These are phyloP conservation scores for Andinoacara biseriatus DNA, from an alignment of 2,113 vertebrate genomes.

Conservation along the genomic window DNA sequence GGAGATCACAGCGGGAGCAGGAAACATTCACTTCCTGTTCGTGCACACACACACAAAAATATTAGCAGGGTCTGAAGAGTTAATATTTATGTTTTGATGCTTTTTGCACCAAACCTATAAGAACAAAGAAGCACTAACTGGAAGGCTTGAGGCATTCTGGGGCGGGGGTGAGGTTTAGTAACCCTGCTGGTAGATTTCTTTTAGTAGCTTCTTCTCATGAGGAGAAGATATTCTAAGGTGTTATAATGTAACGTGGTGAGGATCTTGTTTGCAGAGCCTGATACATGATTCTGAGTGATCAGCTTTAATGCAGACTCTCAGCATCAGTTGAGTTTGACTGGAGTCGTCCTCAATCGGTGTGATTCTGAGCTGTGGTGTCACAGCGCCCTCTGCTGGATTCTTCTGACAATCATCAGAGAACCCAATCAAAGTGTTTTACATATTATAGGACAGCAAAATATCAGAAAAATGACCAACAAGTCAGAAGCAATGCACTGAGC, in stretches of 20 bases:
- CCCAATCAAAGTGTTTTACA: not conserved
- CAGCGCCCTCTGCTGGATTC: constrained; percentile 29
- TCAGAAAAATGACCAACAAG: not conserved
- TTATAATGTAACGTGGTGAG: too few species aligned
- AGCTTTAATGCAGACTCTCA: too few species aligned
- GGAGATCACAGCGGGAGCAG: not conserved
- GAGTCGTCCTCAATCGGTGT: not conserved
- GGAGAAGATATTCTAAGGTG: too few species aligned
- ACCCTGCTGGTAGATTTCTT: not conserved
- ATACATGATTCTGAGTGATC: too few species aligned
- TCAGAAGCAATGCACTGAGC: not conserved
- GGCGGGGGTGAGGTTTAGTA: not conserved
- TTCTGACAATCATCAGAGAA: not conserved
- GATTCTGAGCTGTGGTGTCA: not conserved
- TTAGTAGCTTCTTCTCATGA: too few species aligned
- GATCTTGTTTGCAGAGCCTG: too few species aligned
- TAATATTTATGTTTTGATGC: not conserved
- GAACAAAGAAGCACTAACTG: not conserved
- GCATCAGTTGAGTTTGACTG: not conserved
- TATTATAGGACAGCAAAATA: not conserved
- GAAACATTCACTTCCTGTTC: not conserved
- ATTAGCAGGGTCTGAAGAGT: not conserved
- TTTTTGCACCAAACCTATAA: not conserved
- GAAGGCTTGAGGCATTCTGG: not conserved
- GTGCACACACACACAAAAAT: too few species aligned